Percentiles rank a stretch among this genome's conserved stretches.
phyloP scores from a whole-genome alignment of 2,888 invertebrate genomes.

The Tinea trinotella region DNA sequence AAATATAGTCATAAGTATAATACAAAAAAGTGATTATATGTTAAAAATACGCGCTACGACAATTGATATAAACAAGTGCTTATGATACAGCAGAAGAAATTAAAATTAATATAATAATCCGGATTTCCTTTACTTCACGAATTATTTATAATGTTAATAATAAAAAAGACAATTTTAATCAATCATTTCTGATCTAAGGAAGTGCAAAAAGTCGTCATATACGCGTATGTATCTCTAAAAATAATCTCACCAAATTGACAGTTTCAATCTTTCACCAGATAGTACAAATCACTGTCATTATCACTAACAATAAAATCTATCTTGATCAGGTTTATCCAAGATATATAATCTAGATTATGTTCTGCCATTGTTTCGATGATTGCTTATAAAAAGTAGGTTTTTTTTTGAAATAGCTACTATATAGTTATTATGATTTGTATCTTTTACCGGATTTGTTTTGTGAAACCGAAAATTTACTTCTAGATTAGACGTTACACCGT shows the following conservation, averaged over 20 bases:
- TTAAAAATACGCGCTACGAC: too few species aligned
- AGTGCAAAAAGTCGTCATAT: too few species aligned
- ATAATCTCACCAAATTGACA: neutral
- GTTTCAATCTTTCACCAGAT: neutral
- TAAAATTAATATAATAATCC: too few species aligned
- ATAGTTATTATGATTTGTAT: neutral
- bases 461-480: neutral
- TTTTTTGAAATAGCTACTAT: neutral
- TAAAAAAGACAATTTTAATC: too few species aligned
- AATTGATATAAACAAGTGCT: too few species aligned
- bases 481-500: neutral
- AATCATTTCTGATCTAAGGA: too few species aligned
- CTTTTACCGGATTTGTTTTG: neutral
- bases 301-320: neutral
- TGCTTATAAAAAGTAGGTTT: neutral
- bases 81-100: too few species aligned
- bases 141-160: too few species aligned
- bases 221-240: neutral
- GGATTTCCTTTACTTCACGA: too few species aligned
- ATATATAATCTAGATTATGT: slow-evolving; percentile 9
- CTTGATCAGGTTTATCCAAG: neutral
- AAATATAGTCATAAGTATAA: too few species aligned
- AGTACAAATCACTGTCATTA: neutral
- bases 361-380: neutral
- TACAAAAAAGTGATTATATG: too few species aligned